Evolutionary conservation across 2,888 invertebrate genomes (phyloP).

Genomic region (Spisula solida): DNA sequence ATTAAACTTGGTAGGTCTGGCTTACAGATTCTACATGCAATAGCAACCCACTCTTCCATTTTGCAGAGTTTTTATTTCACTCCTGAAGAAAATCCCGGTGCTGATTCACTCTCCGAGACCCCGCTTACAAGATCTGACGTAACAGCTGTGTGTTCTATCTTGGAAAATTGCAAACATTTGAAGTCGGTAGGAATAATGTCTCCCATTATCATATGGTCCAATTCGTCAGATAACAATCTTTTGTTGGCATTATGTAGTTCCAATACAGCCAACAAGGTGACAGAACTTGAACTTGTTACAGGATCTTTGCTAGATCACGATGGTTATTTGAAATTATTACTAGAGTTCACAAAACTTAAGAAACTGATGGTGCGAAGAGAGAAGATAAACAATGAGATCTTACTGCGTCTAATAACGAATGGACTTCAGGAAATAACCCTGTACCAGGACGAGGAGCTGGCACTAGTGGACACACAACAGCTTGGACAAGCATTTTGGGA

Average conservation of each 20-base stretch:
- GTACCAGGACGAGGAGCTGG: constrained; percentile 77
- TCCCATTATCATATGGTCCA: constrained; percentile 72
- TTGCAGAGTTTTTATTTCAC: constrained; percentile 65
- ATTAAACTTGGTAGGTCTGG: constrained; percentile 70
- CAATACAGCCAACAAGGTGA: constrained; percentile 64
- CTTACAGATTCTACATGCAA: constrained; percentile 71
- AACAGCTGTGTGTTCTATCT: constrained; percentile 65
- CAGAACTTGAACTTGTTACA: constrained; percentile 71
- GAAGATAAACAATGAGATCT: constrained; percentile 73
- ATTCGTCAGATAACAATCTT: constrained; percentile 64
- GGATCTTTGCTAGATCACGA: constrained; percentile 74
- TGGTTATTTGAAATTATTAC: constrained; percentile 68
- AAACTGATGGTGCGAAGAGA: constrained; percentile 73
- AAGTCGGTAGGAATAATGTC: constrained; percentile 60
- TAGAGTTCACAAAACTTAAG: constrained; percentile 66
- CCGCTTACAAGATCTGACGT: constrained; percentile 70
- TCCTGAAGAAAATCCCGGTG: constrained; percentile 61
- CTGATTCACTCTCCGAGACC: constrained; percentile 51
- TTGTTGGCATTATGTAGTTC: constrained; percentile 55
- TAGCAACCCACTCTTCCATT: constrained; percentile 70
- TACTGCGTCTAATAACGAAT: constrained; percentile 66
- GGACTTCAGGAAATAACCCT: constrained; percentile 72
- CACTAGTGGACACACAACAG: constrained; percentile 68
- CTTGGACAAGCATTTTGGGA: constrained; percentile 72
- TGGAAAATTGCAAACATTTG: constrained; percentile 63